These are phyloP conservation scores for Thyatira batis DNA, from an alignment of 2,888 invertebrate species.

Conservation along the genomic window DNA sequence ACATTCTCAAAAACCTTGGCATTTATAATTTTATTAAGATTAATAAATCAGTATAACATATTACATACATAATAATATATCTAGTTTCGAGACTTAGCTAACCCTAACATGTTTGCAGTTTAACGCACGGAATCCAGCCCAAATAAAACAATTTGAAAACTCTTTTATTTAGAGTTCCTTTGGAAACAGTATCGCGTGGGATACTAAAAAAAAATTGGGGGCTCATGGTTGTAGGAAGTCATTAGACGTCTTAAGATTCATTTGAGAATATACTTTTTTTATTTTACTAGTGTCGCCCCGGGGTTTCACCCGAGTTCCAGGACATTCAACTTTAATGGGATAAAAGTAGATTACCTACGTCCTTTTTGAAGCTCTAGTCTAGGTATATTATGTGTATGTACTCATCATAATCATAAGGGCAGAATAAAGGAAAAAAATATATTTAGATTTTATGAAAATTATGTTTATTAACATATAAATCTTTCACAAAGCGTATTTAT, in stretches of 20 bases:
- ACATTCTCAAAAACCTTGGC: too few relatives aligned
- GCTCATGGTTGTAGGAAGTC: slow-evolving; percentile 34
- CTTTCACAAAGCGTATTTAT: slow-evolving; percentile 1
- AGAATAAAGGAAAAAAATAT: slow-evolving; percentile 16
- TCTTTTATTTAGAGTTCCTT: not conserved
- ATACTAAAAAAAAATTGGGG: slow-evolving; percentile 30
- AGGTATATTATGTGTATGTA: too few relatives aligned
- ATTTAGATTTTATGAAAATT: not conserved
- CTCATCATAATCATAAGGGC: too few relatives aligned
- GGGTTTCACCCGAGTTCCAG: too few relatives aligned
- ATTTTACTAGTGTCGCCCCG: slow-evolving; percentile 22
- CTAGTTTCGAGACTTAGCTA: slow-evolving; percentile 13
- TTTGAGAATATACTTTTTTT: slow-evolving; percentile 7
- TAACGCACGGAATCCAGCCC: not conserved
- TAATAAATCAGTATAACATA: too few relatives aligned
- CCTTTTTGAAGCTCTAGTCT: too few relatives aligned
- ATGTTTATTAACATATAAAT: not conserved
- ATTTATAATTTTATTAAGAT: too few relatives aligned
- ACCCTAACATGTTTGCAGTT: not conserved
- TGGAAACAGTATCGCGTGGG: slow-evolving; percentile 27
- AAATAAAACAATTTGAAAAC: not conserved
- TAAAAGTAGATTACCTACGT: too few relatives aligned
- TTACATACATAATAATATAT: too few relatives aligned
- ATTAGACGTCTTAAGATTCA: slow-evolving; percentile 23
- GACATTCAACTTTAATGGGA: too few relatives aligned